Base-by-base conservation (phyloP, 2,888 invertebrate genomes). In the Hypena proboscidalis region DNA sequence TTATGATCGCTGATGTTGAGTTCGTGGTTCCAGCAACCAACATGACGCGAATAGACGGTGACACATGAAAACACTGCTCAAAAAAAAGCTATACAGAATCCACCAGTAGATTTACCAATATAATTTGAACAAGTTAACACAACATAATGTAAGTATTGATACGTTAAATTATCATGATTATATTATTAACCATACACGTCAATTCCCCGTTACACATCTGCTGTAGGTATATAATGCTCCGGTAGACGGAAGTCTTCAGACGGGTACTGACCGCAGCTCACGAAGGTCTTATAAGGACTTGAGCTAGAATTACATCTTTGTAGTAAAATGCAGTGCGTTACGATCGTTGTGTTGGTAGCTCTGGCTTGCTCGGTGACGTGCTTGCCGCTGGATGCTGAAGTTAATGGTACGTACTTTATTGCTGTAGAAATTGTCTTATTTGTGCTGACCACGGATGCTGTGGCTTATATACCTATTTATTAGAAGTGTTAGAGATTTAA, bases 181-280 rank as follows among this genome's bases (percentile, higher is more conserved):
- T 77, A 68, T 62, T 42, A 47, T 20, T 34, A 56, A 67, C 49
- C 53, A 73, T 50, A 22, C 40, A 58, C 79, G 74, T 74, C 74
- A 71, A 11, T 32, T 33, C 21, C 10, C 32, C 29, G 32, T 21
- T 29, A 26, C 13, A 33, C n/a, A n/a, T n/a, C n/a, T n/a, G 10
- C 13, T 3, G 22, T 8, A 10, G 11, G 10, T 73, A 71, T 74
- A 71, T 53, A 70, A 44, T 14, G 36, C 26, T 11, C 26, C 20
- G 35, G 27, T 8, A 15, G 26, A 19, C 11, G 33, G 34, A 51
- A 23, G 11, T 15, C 10, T 35, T 32, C 46, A 58, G 29, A 40
- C 9, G 4, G 10, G 2, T 3, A 20, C 11, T 27, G 8, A 23
- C 15, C 29, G 10, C 17, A 13, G 38, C 25, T 43, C 37, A 20